Conservation (phyloP, 1,140 invertebrate species). For the Drosophila pruinosa region DNA sequence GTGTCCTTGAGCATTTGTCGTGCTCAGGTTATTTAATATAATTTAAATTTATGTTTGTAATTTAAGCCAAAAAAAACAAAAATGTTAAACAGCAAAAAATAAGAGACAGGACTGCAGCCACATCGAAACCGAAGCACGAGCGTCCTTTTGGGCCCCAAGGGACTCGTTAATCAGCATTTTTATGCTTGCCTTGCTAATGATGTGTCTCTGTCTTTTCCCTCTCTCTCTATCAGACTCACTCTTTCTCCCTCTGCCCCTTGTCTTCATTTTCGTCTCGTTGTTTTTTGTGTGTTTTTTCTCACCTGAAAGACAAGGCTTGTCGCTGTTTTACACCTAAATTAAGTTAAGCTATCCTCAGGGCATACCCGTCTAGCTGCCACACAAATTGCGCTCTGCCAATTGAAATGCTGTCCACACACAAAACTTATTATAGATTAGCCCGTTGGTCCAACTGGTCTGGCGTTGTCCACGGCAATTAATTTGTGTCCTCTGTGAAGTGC, state of each 20-base stretch:
- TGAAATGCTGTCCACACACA: conserved; percentile 33
- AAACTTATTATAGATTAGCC: conserved; percentile 35
- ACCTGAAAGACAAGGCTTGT: conserved; percentile 38
- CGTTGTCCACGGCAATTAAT: conserved; percentile 1
- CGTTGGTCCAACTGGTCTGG: background rate
- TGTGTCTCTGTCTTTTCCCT: conserved; percentile 49
- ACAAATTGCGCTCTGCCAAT: conserved; percentile 15
- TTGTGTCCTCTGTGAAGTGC: background rate
- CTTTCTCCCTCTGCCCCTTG: background rate
- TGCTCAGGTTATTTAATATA: conserved; percentile 64
- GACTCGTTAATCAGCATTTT: conserved; percentile 80
- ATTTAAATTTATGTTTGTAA: conserved; percentile 78
- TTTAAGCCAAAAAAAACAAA: conserved; percentile 35
- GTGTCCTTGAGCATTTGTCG: conserved; percentile 58
- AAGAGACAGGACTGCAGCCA: conserved; percentile 3
- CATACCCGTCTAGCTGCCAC: background rate
- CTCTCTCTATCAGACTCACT: background rate
- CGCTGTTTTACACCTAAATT: conserved; percentile 53
- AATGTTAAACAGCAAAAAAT: background rate
- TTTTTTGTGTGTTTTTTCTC: conserved; percentile 39
- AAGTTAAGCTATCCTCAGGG: conserved; percentile 63
- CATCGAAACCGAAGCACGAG: conserved; percentile 13
- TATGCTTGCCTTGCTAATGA: conserved; percentile 77
- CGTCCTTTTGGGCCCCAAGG: conserved; percentile 48
- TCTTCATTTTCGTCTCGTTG: background rate